These are phyloP conservation scores for Labeo rohita DNA, from an alignment of 2,113 vertebrate species.

Conservation along the genomic window DNA sequence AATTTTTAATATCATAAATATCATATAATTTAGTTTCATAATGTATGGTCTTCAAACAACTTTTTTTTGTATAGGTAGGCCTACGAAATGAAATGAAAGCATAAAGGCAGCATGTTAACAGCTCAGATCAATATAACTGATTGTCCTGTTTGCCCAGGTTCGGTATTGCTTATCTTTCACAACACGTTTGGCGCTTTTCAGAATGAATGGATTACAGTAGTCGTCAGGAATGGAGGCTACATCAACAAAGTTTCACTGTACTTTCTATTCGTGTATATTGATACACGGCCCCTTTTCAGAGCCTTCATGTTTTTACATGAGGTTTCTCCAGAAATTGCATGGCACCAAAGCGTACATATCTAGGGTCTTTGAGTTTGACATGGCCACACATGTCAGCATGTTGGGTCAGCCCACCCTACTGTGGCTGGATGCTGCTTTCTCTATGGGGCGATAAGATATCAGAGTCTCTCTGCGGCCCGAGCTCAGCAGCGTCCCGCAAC, in stretches of 20 bases:
- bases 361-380: conserved; percentile 20
- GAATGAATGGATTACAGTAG: not conserved
- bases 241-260: not conserved
- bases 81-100: not conserved
- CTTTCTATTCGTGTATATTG: not conserved
- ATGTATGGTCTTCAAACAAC: not conserved
- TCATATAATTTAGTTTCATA: not conserved
- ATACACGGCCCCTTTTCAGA: not conserved
- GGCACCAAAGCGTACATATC: not conserved
- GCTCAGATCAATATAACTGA: not conserved
- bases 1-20: not conserved
- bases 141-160: not conserved
- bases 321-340: not conserved
- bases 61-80: not conserved
- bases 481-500: conserved; percentile 50
- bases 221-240: not conserved
- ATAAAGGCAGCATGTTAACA: not conserved
- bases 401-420: conserved; percentile 36
- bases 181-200: not conserved
- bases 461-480: conserved; percentile 6
- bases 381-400: conserved; percentile 56
- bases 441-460: conserved; percentile 83
- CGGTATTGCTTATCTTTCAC: no score
- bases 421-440: conserved; percentile 73
- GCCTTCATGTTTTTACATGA: not conserved